These are phyloP conservation scores for Galemys pyrenaicus DNA, from an alignment of 2,113 vertebrate genomes.

Conservation along the genomic window DNA sequence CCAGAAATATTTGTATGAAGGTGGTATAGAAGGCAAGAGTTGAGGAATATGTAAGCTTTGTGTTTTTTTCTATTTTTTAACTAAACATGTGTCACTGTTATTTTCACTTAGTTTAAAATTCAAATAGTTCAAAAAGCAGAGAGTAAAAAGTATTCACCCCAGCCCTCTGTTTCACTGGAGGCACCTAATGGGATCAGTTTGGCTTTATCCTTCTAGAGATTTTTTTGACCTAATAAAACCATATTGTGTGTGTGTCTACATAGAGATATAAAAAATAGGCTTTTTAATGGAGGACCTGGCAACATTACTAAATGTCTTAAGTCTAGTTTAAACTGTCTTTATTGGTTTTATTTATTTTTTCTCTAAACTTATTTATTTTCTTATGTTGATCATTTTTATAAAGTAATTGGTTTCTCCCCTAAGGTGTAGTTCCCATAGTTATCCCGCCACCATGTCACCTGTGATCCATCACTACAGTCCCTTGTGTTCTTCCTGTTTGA, in stretches of 20 bases:
- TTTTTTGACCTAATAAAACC: neutral
- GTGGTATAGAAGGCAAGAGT: neutral
- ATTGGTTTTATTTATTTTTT: too few relatives aligned
- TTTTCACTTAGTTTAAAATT: constrained; percentile 42
- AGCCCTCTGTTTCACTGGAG: neutral
- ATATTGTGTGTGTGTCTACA: neutral
- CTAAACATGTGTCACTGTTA: neutral
- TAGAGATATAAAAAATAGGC: neutral
- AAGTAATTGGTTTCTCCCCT: too few relatives aligned
- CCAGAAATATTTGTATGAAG: constrained; percentile 22
- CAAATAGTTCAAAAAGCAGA: neutral
- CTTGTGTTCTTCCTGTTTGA: too few relatives aligned
- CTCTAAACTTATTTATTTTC: too few relatives aligned
- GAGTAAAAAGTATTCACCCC: neutral
- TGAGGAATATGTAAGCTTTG: neutral
- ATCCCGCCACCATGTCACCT: too few relatives aligned
- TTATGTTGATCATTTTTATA: too few relatives aligned
- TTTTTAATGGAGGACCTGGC: constrained; percentile 10
- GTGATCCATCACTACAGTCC: too few relatives aligned
- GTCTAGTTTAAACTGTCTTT: neutral
- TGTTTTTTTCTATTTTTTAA: neutral
- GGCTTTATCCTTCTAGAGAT: neutral
- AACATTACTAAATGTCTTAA: neutral
- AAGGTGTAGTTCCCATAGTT: too few relatives aligned
- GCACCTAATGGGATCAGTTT: neutral